Evolutionary conservation across 2,113 vertebrate genomes (phyloP).

Genomic region (Sus scrofa): T2T-Sscrofa CM000819.6:88555001-88555500

Average conservation of each 20-base stretch:
- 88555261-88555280: not conserved
- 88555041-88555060: conserved; percentile 58
- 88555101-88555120: conserved; percentile 79
- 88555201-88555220: conserved; percentile 15
- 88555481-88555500: conserved; percentile 29
- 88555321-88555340: not conserved
- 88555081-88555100: conserved; percentile 77
- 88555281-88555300: not conserved
- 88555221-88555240: not conserved
- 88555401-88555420: not conserved
- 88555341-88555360: not conserved
- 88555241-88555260: conserved; percentile 1
- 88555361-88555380: conserved; percentile 9
- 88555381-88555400: conserved; percentile 38
- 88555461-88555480: conserved; percentile 47
- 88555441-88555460: conserved; percentile 39
- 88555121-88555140: conserved; percentile 76
- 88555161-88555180: conserved; percentile 47
- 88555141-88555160: conserved; percentile 39
- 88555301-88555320: not conserved
- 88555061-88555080: conserved; percentile 67
- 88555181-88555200: not conserved
- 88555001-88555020: conserved; percentile 70
- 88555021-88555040: conserved; percentile 65
- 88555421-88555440: conserved; percentile 24